Percentiles rank a stretch among this genome's conserved stretches.
Conservation (phyloP, 2,888 invertebrate species). For the Drosophila paramelanica region DNA sequence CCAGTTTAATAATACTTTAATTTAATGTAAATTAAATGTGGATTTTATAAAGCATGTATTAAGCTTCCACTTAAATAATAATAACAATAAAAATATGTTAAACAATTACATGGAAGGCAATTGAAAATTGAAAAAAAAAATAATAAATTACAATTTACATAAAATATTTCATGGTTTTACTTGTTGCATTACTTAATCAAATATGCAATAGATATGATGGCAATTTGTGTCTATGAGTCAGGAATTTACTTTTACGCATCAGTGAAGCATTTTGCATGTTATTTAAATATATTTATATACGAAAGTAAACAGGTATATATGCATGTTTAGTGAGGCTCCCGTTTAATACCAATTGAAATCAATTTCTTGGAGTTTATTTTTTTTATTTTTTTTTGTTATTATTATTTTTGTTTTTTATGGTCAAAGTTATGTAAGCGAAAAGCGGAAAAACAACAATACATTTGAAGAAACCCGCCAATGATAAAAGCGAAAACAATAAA, state of each 20-base stretch:
- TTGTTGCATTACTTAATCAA: background rate
- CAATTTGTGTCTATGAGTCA: background rate
- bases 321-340: slow-evolving; percentile 1
- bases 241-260: background rate
- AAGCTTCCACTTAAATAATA: slow-evolving; percentile 2
- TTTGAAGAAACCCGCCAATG: slow-evolving; percentile 8
- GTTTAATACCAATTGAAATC: slow-evolving; percentile 30
- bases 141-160: slow-evolving; percentile 10
- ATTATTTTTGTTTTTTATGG: slow-evolving; percentile 33
- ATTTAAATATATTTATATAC: background rate
- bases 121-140: background rate
- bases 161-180: slow-evolving; percentile 7
- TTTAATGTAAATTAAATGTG: slow-evolving; percentile 10
- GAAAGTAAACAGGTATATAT: too few relatives aligned
- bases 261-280: background rate
- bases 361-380: slow-evolving; percentile 23
- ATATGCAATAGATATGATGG: background rate
- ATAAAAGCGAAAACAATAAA: slow-evolving; percentile 48
- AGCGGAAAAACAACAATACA: slow-evolving; percentile 5
- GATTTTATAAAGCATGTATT: slow-evolving; percentile 12
- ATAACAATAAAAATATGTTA: slow-evolving; percentile 7
- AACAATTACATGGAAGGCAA: slow-evolving; percentile 6
- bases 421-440: slow-evolving; percentile 31
- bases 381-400: slow-evolving; percentile 25
- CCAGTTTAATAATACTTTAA: background rate